These are phyloP conservation scores for Apoderus coryli DNA, from an alignment of 2,888 invertebrate genomes.

Conservation along the genomic window DNA sequence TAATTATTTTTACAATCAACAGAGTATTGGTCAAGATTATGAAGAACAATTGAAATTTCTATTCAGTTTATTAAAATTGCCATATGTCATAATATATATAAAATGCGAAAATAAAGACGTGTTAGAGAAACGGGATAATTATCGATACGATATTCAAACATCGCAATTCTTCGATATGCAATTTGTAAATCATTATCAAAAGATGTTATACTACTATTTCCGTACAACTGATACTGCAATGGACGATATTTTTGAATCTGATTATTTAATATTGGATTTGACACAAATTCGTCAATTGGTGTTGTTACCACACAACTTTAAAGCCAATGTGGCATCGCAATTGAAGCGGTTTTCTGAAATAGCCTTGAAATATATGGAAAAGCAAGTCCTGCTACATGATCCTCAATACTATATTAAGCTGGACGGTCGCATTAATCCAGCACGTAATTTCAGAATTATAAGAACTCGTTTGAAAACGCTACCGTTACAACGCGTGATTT, in stretches of 20 bases:
- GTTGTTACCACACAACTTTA: conserved; percentile 35
- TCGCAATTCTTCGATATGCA: conserved; percentile 23
- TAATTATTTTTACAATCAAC: conserved; percentile 14
- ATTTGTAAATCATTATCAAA: no score
- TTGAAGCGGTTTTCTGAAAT: conserved; percentile 37
- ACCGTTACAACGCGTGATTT: conserved; percentile 26
- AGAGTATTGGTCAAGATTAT: conserved; percentile 19
- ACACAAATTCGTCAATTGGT: conserved; percentile 33
- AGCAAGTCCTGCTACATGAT: conserved; percentile 37
- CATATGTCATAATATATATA: conserved; percentile 39
- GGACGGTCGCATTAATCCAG: conserved; percentile 38
- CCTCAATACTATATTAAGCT: conserved; percentile 41
- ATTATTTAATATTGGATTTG: conserved; percentile 10
- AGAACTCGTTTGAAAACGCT: conserved; percentile 32
- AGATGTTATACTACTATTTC: conserved; percentile 24
- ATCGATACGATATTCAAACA: conserved; percentile 25
- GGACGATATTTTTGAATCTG: conserved; percentile 5
- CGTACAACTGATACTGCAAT: conserved; percentile 26
- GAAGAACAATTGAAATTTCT: conserved; percentile 28
- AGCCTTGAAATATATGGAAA: conserved; percentile 35
- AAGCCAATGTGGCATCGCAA: conserved; percentile 33
- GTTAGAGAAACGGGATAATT: conserved; percentile 29
- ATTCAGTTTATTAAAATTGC: conserved; percentile 24
- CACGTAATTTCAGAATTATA: conserved; percentile 37
- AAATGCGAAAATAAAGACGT: conserved; percentile 40